Base-by-base conservation (phyloP, 2,888 invertebrate genomes). In the Syritta pipiens region DNA sequence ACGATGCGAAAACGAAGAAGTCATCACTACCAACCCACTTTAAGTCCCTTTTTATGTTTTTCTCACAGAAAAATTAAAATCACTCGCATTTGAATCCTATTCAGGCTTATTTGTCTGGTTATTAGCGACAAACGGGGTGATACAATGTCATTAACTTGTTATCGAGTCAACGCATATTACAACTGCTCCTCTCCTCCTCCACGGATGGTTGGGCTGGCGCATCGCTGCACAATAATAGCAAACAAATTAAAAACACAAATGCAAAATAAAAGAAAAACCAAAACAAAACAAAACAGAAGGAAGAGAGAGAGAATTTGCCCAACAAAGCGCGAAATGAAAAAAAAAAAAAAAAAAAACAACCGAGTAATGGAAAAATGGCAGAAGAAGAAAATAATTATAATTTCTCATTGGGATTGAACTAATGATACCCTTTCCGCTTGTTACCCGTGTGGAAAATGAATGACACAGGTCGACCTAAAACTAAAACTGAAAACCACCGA, bases 381-480 rank as follows among this genome's bases (percentile, higher is more conserved):
- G 49, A 46, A 76, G 48, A 71, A 51, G 12, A 53, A 72, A 72
- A 60, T 32, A 72, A 77, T 72, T 77, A 77, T 65, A 28, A 28
- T 60, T 57, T 35, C 44, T 37, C 71, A 59, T 63, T 63, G 42
- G 32, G 44, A 76, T 63, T 49, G 57, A 53, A 63, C 46, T 77
- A 77, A 77, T 71, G 76, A 71, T 77, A 65, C 65, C 57, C 77
- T 77, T 77, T 76, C 77, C 77, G 71, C 72, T 72, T 72, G 48
- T 77, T 77, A 72, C 30, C 72, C n/a, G n/a, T 72, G 60, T 67
- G 77, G 53, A 72, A 77, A 77, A 77, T n/a, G n/a, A n/a, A n/a
- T 72, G 63, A 69, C 62, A 57, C 55, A 68, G 46, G 20, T n/a
- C 44, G 53, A 40, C 53, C 46, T 46, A 24, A 22, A 30, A 20